Base-by-base conservation (phyloP, 2,888 invertebrate genomes). In the Leptopilina syphax region DNA sequence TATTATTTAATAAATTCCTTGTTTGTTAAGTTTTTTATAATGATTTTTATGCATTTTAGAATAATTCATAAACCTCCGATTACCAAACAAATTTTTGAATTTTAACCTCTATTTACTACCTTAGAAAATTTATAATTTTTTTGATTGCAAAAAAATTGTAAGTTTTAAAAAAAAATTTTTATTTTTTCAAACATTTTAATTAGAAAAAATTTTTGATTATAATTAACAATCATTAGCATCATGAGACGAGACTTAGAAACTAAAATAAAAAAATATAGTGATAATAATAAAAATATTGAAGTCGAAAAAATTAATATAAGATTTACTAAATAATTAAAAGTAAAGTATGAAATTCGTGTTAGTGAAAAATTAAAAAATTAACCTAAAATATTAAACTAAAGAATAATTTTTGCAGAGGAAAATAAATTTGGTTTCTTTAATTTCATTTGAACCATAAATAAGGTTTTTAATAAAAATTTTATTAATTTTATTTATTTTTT, bases 191-290 rank as follows among this genome's bases (percentile, higher is more conserved):
- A 27, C 1, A 27, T 9, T 47, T 4, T 10, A n/a, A 10, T 67
- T 44, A 18, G 12, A 18, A 44, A 65, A 9, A 65, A 8, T 24
- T 66, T 9, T 3, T 44, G 3, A 18, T 67, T 18, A 34, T 67
- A 18, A 67, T 5, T 41, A 9, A 67, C 8, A 18, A 18, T n/a
- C 12, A 9, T 47, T 10, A 67, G n/a, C n/a, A 9, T 47, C 9
- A 57, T 18, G 34, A 73, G 57, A 41, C 57, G 57, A 73, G 41
- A 41, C 57, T 73, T 73, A 10, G n/a, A 34, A 73, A n/a, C 34
- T 73, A 41, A n/a, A 34, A 34, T 34, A 34, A 57, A 6, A 73
- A 73, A 34, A 60, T 4, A 34, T 47, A 73, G 13, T 73, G 41
- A 57, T 41, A 54, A 60, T 18, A 60, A 18, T 60, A 18, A 63